Evolutionary conservation across 2,113 vertebrate genomes (phyloP), one percentile per base, ranked within the genome.

Genomic region (Pelvicachromis taeniatus): DNA sequence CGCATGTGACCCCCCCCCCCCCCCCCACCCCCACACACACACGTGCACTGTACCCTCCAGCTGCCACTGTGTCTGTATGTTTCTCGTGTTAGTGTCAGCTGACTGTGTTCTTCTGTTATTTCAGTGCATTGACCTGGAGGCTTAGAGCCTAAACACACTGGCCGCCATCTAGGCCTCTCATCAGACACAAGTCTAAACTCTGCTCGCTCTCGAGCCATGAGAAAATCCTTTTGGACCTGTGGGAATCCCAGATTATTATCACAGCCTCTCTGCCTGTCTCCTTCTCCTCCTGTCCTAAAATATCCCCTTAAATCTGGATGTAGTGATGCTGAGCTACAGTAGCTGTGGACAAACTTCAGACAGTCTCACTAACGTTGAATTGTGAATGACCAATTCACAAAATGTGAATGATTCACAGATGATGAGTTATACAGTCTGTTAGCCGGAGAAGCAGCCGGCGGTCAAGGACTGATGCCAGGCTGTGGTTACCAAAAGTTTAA

Each of bases 51-150:
- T 31, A 75, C 38, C 21, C 65, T 40, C 23, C 78, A 63, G 48
- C 63, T 82, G 83, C 56, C 83, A 86, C 80, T 58, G 86, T 68
- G 40, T 23, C 61, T 89, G 81, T 83, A 68, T 84, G 84, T 63
- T 81, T 90, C 81, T 83, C 31, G 21, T 50, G 75, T 96, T 95
- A 94, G 29, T 92, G 26, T 83, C 50, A 85, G 85, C 16, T 63
- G 90, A 78, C 84, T 91, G 95, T 82, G 92, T 96, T 95, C 95
- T 96, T 96, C 96, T 94, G 96, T 96, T 96, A 89, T 94, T 81
- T 93, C 85, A 93, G 81, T 50, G 83, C 93, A 88, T 96, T 96
- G 91, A 95, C 94, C 91, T 94, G 92, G 90, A 94, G 92, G 96
- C 95, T 96, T 95, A 96, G 56, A 79, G 78, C 81, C 70, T 93